A percentile compares a stretch with the other conserved stretches of the same genome.
These are phyloP conservation scores for Echinometra lucunter DNA, from an alignment of 53 echinoderm and acorn worm species.

Conservation along the genomic window DNA sequence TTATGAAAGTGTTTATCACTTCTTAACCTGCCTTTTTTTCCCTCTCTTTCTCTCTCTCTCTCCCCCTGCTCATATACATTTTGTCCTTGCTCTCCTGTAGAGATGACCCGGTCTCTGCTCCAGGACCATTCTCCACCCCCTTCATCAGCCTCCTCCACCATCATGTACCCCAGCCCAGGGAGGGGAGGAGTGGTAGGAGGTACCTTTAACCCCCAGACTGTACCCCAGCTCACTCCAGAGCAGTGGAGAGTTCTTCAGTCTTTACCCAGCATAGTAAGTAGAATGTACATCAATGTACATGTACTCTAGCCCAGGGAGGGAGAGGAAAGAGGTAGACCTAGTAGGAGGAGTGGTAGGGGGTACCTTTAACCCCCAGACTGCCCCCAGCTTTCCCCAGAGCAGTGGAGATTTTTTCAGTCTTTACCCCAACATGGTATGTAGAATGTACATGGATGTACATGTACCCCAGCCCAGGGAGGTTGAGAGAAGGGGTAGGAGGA, in stretches of 20 bases:
- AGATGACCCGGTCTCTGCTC: constrained; percentile 58
- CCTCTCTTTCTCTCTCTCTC: neutral
- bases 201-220: constrained; percentile 50
- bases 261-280: constrained; percentile 72
- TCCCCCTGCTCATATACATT: too few relatives aligned
- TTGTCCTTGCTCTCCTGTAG: too few relatives aligned
- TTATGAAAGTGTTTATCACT: neutral
- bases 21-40: neutral
- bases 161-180: constrained; percentile 31
- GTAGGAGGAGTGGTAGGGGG: neutral
- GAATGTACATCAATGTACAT: too few relatives aligned
- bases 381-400: constrained; percentile 72
- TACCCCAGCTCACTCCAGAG: constrained; percentile 70
- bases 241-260: constrained; percentile 71
- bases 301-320: constrained; percentile 31
- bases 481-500: too few relatives aligned
- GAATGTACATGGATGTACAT: too few relatives aligned
- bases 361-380: constrained; percentile 50
- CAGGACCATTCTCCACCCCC: constrained; percentile 42
- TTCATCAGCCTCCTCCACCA: constrained; percentile 45
- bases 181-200: neutral
- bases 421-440: constrained; percentile 74
- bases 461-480: constrained; percentile 33
- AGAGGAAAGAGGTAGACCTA: too few relatives aligned
- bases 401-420: constrained; percentile 67